These are phyloP conservation scores for Panagrolaimus sp. DNA, from an alignment of 1,140 invertebrate genomes.

Conservation along the genomic window DNA sequence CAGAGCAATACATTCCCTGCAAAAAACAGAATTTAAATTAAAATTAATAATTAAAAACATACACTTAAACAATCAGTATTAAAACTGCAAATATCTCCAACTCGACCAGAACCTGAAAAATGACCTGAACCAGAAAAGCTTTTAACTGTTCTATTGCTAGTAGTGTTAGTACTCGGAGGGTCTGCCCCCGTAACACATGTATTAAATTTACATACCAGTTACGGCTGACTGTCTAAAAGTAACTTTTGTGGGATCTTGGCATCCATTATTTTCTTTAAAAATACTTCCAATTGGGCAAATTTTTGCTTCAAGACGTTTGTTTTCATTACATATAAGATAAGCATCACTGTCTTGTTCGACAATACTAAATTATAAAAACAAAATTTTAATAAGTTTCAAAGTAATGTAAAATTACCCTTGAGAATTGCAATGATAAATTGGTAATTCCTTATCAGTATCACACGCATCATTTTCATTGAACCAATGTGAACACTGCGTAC, in stretches of 20 bases:
- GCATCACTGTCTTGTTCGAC: neutral
- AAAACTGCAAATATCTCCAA: constrained; percentile 39
- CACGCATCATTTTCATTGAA: constrained; percentile 12
- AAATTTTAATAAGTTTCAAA: neutral
- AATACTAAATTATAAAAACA: neutral
- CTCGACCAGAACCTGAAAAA: constrained; percentile 20
- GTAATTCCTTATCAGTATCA: neutral
- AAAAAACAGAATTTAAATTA: neutral
- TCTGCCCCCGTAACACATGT: neutral
- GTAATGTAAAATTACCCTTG: neutral
- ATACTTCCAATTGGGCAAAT: neutral
- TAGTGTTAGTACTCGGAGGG: neutral
- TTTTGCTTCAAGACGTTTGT: neutral
- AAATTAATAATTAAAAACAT: neutral
- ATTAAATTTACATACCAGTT: neutral
- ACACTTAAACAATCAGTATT: constrained; percentile 43
- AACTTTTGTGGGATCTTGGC: constrained; percentile 6
- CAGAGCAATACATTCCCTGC: constrained; percentile 53
- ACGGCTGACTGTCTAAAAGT: neutral
- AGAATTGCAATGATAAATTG: constrained; percentile 5
- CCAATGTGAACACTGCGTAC: constrained; percentile 4
- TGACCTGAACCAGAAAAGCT: constrained; percentile 6
- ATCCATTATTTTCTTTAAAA: neutral
- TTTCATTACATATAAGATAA: neutral
- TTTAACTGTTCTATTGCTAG: neutral